These are phyloP conservation scores for Bombus turneri DNA, from an alignment of 1,140 invertebrate species.

Conservation along the genomic window DNA sequence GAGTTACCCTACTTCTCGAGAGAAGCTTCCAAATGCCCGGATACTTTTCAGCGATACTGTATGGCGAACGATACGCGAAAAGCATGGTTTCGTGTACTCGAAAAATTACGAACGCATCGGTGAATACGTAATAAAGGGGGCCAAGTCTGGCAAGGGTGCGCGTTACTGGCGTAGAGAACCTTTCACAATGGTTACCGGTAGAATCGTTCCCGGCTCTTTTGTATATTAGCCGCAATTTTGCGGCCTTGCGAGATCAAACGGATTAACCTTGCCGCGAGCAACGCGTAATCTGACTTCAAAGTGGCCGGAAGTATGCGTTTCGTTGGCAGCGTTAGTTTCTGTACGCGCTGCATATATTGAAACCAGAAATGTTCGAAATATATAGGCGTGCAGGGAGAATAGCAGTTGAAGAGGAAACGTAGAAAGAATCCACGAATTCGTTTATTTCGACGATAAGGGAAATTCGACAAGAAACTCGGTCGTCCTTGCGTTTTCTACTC, in stretches of 20 bases:
- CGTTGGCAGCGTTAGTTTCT: constrained; percentile 6
- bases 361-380: background rate
- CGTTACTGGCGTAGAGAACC: background rate
- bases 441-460: constrained; percentile 23
- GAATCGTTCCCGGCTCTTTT: constrained; percentile 38
- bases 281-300: constrained; percentile 37
- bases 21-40: background rate
- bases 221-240: constrained; percentile 43
- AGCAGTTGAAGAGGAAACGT: background rate
- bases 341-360: background rate
- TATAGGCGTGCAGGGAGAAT: no score
- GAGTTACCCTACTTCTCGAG: no score
- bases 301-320: constrained; percentile 16
- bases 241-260: constrained; percentile 24
- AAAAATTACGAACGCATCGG: constrained; percentile 22
- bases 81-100: background rate
- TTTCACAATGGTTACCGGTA: constrained; percentile 24
- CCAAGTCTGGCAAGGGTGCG: background rate
- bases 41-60: background rate
- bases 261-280: constrained; percentile 12
- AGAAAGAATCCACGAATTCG: background rate
- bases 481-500: constrained; percentile 33
- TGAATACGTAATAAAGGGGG: constrained; percentile 18
- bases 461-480: constrained; percentile 40
- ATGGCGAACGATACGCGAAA: background rate